Evolutionary conservation across 2,888 invertebrate species (phyloP).

Genomic region (Diloba caeruleocephala): DNA sequence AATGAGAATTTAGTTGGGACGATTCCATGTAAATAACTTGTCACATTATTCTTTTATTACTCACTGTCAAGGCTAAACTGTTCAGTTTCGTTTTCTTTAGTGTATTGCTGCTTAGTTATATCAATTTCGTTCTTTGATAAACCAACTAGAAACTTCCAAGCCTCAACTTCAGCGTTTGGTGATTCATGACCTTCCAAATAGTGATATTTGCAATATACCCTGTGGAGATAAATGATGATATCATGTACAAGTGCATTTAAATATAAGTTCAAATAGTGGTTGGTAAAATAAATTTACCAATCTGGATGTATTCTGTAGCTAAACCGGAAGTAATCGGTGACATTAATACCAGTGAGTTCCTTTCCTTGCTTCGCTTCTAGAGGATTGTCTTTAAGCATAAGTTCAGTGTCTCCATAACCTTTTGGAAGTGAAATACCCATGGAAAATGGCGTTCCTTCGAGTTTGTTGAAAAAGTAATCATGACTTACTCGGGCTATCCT

Average conservation of each 20-base stretch:
- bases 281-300: slow-evolving; percentile 91
- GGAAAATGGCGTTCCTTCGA: slow-evolving; percentile 96
- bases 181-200: slow-evolving; percentile 94
- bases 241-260: too few species aligned
- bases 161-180: slow-evolving; percentile 92
- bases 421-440: slow-evolving; percentile 95
- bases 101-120: slow-evolving; percentile 80
- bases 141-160: slow-evolving; percentile 92
- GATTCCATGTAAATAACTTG: too few species aligned
- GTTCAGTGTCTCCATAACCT: slow-evolving; percentile 93
- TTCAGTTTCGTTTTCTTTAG: slow-evolving; percentile 59
- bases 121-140: slow-evolving; percentile 87
- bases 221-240: slow-evolving; percentile 61
- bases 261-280: too few species aligned
- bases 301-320: slow-evolving; percentile 95
- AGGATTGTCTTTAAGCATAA: slow-evolving; percentile 94
- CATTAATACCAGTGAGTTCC: slow-evolving; percentile 91
- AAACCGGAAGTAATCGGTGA: slow-evolving; percentile 93
- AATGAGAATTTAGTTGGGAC: not conserved
- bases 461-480: slow-evolving; percentile 94
- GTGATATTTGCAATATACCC: slow-evolving; percentile 96
- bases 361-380: slow-evolving; percentile 91
- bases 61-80: slow-evolving; percentile 71
- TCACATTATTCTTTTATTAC: slow-evolving; percentile 37
- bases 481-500: slow-evolving; percentile 93